Evolutionary conservation across 2,888 invertebrate genomes (phyloP).

Genomic region (Drosophila mimica): DNA sequence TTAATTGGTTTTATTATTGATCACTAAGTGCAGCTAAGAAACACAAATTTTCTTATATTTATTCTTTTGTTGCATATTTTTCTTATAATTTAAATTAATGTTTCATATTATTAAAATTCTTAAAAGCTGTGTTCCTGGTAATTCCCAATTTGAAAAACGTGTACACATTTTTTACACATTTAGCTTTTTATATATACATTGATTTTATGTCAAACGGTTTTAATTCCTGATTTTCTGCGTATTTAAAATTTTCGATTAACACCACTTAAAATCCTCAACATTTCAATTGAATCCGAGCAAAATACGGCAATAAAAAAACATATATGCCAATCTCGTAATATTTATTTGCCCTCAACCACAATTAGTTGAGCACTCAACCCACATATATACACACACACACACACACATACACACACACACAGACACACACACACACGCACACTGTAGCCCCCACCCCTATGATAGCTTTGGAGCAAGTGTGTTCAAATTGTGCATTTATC

Average conservation of each 20-base stretch:
- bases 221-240: neutral
- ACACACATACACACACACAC: constrained; percentile 33
- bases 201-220: neutral
- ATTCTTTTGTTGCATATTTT: too few species aligned
- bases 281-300: constrained; percentile 48
- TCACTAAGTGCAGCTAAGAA: neutral
- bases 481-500: constrained; percentile 26
- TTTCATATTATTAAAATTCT: neutral
- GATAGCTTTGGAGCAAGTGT: constrained; percentile 11
- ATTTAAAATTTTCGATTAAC: constrained; percentile 9
- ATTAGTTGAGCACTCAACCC: constrained; percentile 59
- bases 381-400: constrained; percentile 19
- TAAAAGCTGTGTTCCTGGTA: neutral
- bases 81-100: too few species aligned
- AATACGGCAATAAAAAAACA: constrained; percentile 72
- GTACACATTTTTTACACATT: neutral
- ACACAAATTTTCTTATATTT: neutral
- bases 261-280: constrained; percentile 17
- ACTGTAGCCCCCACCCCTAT: neutral
- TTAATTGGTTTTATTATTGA: neutral
- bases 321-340: constrained; percentile 44
- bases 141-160: too few species aligned
- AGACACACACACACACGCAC: constrained; percentile 1
- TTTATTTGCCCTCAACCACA: constrained; percentile 30
- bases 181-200: neutral